Conservation (phyloP, 1,140 invertebrate species). For the Trachymyrmex septentrionalis region DNA sequence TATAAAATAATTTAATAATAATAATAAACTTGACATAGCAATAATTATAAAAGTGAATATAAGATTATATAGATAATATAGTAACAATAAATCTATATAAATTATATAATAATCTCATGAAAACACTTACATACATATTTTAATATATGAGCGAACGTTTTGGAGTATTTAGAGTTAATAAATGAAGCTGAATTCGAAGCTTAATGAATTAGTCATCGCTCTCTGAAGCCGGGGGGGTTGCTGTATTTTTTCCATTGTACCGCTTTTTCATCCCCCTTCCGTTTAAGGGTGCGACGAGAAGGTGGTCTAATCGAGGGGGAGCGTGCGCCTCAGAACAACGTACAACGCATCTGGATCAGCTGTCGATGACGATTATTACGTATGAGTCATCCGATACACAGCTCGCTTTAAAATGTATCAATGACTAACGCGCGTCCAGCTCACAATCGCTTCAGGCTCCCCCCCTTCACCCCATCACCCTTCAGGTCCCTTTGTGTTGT, state of each 20-base stretch:
- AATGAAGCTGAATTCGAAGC: conserved; percentile 55
- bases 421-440: conserved; percentile 78
- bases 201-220: conserved; percentile 79
- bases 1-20: not conserved
- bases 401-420: conserved; percentile 80
- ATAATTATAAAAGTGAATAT: not conserved
- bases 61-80: too few species aligned
- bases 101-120: conserved; percentile 3
- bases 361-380: conserved; percentile 81
- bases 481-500: conserved; percentile 42
- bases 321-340: conserved; percentile 62
- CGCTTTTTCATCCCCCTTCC: conserved; percentile 65
- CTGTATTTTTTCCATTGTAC: conserved; percentile 77
- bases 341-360: conserved; percentile 78
- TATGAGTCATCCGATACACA: conserved; percentile 77
- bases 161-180: conserved; percentile 52
- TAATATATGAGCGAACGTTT: not conserved
- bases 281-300: conserved; percentile 46
- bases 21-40: not conserved
- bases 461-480: conserved; percentile 22
- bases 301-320: conserved; percentile 66
- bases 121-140: not conserved
- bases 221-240: conserved; percentile 57
- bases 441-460: conserved; percentile 43
- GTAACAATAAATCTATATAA: not conserved